These are phyloP conservation scores for Alloscopus bannaensis DNA, from an alignment of 2,888 invertebrate species.

Conservation along the genomic window DNA sequence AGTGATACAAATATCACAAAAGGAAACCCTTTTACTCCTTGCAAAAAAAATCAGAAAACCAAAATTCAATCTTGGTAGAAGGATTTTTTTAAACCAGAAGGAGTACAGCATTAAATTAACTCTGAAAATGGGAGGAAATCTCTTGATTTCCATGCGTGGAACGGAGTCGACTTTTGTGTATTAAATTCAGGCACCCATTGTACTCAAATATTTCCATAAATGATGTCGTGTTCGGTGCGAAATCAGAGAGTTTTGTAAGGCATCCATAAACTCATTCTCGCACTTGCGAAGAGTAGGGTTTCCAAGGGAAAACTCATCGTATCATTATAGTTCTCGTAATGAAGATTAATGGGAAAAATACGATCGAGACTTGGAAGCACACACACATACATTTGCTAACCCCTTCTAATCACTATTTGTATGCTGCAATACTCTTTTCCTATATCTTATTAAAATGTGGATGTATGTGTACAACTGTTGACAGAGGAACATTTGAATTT, in stretches of 20 bases:
- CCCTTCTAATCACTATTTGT: background rate
- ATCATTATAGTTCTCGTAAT: constrained; percentile 26
- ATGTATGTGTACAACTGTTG: background rate
- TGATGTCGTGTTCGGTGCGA: too few relatives aligned
- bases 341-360: constrained; percentile 61
- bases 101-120: background rate
- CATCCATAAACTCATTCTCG: background rate
- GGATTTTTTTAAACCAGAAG: too few relatives aligned
- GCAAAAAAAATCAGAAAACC: too few relatives aligned
- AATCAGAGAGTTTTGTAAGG: too few relatives aligned
- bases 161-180: background rate
- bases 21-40: too few relatives aligned
- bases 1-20: background rate
- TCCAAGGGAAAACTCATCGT: background rate
- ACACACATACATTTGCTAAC: background rate
- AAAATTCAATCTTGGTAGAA: too few relatives aligned
- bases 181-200: background rate
- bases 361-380: constrained; percentile 16
- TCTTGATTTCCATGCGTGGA: background rate
- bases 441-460: too few relatives aligned
- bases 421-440: too few relatives aligned
- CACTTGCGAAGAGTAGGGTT: background rate
- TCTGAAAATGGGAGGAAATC: background rate
- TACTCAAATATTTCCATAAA: too few relatives aligned
- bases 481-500: constrained; percentile 22